A percentile compares a stretch with the other conserved stretches of the same genome.
phyloP scores from a whole-genome alignment of 2,888 invertebrate species.

The Zygothrica quintamaculata region DNA sequence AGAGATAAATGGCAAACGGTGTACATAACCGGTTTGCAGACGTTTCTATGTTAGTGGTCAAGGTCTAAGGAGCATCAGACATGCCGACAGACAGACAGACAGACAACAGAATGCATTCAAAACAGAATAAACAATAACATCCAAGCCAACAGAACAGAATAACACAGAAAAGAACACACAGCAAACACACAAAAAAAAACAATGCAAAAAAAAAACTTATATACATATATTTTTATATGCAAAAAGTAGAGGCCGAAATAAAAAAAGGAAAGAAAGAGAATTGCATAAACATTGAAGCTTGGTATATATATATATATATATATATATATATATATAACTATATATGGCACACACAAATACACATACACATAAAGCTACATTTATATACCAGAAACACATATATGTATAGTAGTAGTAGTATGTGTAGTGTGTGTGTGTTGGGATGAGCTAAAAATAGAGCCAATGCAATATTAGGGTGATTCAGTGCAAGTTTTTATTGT shows the following conservation, averaged over 20 bases:
- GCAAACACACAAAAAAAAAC: constrained; percentile 38
- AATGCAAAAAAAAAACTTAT: constrained; percentile 46
- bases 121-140: constrained; percentile 70
- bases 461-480: constrained; percentile 40
- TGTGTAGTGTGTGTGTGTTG: constrained; percentile 20
- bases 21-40: constrained; percentile 48
- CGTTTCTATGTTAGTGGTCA: constrained; percentile 84
- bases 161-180: constrained; percentile 39
- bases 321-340: constrained; percentile 2
- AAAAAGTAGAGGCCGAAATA: constrained; percentile 46
- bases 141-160: constrained; percentile 30
- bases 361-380: constrained; percentile 4
- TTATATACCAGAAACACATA: constrained; percentile 9
- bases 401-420: too few relatives aligned
- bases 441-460: constrained; percentile 43
- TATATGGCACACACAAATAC: constrained; percentile 21
- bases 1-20: constrained; percentile 20
- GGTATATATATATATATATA: constrained; percentile 4
- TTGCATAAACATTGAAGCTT: constrained; percentile 65
- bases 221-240: too few relatives aligned
- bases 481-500: constrained; percentile 16
- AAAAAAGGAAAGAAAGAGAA: constrained; percentile 41
- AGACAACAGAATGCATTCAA: constrained; percentile 56
- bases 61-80: constrained; percentile 84
- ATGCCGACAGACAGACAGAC: constrained; percentile 26